phyloP scores from a whole-genome alignment of 2,797 vertebrate genomes.

The Tamandua tetradactyla region DNA sequence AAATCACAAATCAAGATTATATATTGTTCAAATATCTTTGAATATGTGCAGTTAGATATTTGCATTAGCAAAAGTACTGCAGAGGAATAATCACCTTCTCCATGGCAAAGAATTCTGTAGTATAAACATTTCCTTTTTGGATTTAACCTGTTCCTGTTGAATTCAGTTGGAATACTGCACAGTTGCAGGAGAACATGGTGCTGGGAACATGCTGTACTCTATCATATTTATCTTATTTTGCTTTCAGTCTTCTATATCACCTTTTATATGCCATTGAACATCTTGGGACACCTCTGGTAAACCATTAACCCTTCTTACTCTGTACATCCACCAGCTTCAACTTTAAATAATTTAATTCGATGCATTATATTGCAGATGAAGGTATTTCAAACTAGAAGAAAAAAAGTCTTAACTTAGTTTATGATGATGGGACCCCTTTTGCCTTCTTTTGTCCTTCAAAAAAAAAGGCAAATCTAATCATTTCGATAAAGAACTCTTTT shows the following conservation, averaged over 20 bases:
- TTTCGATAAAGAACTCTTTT: background rate
- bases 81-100: background rate
- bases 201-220: no score
- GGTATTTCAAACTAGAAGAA: background rate
- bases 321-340: background rate
- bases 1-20: background rate
- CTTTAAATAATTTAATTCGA: background rate
- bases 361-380: background rate
- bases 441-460: background rate
- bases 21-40: background rate
- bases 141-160: no score
- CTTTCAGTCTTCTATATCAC: background rate
- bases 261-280: background rate
- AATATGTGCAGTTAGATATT: background rate
- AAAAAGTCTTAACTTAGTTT: background rate
- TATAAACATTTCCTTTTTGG: background rate
- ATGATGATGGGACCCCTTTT: background rate
- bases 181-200: no score
- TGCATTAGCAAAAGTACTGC: background rate
- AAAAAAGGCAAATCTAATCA: background rate
- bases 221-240: background rate
- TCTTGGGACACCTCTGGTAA: background rate
- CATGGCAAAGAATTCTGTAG: background rate
- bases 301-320: background rate
- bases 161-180: no score